A percentile compares a stretch with the other conserved stretches of the same genome.
phyloP scores from a whole-genome alignment of 2,797 vertebrate genomes.

The Spatula versicolor region DNA sequence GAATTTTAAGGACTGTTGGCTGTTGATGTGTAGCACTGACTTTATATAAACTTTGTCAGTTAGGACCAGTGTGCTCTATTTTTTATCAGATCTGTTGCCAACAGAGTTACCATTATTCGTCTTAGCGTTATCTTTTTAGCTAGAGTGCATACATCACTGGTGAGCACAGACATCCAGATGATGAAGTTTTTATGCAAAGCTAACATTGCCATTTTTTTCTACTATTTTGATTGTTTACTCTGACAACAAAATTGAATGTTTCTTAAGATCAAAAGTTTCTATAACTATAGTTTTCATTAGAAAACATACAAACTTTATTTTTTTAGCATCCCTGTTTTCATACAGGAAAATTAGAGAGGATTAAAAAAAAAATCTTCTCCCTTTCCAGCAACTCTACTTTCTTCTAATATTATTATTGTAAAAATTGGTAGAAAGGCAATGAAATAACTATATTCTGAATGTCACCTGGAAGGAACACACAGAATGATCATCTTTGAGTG shows the following conservation, averaged over 20 bases:
- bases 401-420: not conserved
- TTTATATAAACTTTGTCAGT: not conserved
- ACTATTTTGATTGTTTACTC: not conserved
- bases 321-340: not conserved
- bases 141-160: not conserved
- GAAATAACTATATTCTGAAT: not conserved
- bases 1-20: not conserved
- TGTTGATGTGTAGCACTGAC: not conserved
- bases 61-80: not conserved
- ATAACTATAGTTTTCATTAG: not conserved
- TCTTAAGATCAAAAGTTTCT: not conserved
- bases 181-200: not conserved
- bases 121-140: not conserved
- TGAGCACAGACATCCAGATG: not conserved
- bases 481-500: not conserved
- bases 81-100: not conserved
- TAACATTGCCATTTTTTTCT: not conserved
- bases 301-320: not conserved
- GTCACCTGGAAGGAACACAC: not conserved
- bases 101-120: not conserved
- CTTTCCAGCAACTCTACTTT: not conserved
- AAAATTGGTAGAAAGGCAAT: not conserved
- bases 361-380: not conserved
- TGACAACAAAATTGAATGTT: not conserved
- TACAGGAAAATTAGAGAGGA: not conserved